A percentile compares a stretch with the other conserved stretches of the same genome.
Conservation (phyloP, 2,888 invertebrate species). For the Creontiades dilutus region DNA sequence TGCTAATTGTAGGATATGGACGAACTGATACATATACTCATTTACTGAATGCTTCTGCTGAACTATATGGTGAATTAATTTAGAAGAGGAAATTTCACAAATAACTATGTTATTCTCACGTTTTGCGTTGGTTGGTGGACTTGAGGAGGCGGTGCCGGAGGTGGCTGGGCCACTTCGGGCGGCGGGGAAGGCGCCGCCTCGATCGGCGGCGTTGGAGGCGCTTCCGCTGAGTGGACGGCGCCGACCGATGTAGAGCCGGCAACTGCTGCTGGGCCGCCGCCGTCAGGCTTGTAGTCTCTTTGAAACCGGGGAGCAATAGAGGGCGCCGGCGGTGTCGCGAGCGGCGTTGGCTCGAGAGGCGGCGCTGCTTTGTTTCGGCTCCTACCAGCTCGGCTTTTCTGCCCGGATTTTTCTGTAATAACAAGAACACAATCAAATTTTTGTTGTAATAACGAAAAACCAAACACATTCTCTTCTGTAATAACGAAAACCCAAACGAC, state of each 20-base stretch:
- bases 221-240: not conserved
- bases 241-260: not conserved
- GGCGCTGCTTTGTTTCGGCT: conserved; percentile 50
- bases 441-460: too few species aligned
- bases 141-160: too few species aligned
- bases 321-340: conserved; percentile 6
- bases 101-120: not conserved
- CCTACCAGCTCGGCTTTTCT: conserved; percentile 34
- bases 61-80: too few species aligned
- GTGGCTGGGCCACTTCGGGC: not conserved
- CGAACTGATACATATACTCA: too few species aligned
- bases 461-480: too few species aligned
- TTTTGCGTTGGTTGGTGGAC: too few species aligned
- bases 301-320: conserved; percentile 42
- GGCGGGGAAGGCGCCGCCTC: not conserved
- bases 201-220: not conserved
- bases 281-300: conserved; percentile 56
- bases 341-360: not conserved
- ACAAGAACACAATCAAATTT: too few species aligned
- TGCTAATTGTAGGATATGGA: too few species aligned
- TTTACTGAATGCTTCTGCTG: too few species aligned
- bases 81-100: too few species aligned
- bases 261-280: not conserved
- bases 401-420: conserved; percentile 47
- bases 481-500: too few species aligned